Evolutionary conservation across 1,140 invertebrate genomes (phyloP).

Genomic region (Dinoponera quadriceps): DNA sequence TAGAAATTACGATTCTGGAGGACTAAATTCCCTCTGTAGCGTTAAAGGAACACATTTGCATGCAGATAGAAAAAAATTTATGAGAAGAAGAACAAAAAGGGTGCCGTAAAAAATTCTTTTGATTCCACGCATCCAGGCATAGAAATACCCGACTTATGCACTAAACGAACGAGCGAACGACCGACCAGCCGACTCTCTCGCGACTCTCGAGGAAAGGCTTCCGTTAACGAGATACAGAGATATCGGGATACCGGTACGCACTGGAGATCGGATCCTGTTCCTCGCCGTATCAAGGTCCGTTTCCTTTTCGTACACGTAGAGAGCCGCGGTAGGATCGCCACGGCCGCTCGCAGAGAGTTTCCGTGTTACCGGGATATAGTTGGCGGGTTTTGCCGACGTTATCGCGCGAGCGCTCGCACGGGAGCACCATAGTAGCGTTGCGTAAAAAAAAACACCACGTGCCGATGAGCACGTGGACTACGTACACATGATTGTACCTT

Average conservation of each 20-base stretch:
- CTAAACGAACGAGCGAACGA: no score
- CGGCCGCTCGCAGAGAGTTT: slow-evolving; percentile 7
- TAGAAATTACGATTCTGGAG: no score
- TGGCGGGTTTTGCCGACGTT: neutral
- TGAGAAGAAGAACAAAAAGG: no score
- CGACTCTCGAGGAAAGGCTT: slow-evolving; percentile 38
- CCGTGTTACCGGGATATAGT: slow-evolving; percentile 6
- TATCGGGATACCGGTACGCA: slow-evolving; percentile 46
- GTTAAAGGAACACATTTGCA: no score
- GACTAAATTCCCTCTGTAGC: no score
- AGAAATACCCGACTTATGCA: no score
- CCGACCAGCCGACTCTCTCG: neutral
- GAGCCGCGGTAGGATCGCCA: slow-evolving; percentile 4
- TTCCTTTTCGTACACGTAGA: slow-evolving; percentile 33
- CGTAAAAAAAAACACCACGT: neutral
- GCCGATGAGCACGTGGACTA: no score
- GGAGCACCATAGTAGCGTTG: neutral
- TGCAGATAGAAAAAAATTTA: no score
- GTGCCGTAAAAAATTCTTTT: no score
- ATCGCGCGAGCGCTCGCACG: neutral
- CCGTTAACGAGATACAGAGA: slow-evolving; percentile 62
- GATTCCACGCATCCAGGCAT: no score
- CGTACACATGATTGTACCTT: no score
- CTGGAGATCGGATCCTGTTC: slow-evolving; percentile 51
- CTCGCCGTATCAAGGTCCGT: slow-evolving; percentile 15